A percentile compares a stretch with the other conserved stretches of the same genome.
These are phyloP conservation scores for Acanthurus leucopareius DNA, from an alignment of 2,797 vertebrate genomes.

Conservation along the genomic window DNA sequence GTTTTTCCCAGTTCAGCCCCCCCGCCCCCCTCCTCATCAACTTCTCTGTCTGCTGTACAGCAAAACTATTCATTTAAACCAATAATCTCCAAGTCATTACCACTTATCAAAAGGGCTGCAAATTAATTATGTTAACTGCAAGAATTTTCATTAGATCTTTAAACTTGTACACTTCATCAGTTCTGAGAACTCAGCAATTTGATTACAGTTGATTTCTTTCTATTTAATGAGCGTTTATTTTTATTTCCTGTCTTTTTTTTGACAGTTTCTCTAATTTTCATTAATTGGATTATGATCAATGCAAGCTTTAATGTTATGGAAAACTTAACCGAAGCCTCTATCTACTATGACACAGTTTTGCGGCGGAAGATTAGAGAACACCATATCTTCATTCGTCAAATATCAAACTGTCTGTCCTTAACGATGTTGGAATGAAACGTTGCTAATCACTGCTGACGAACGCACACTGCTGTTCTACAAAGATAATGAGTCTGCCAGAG, in stretches of 20 bases:
- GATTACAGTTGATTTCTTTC: constrained; percentile 84
- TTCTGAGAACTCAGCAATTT: constrained; percentile 83
- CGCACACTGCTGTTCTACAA: constrained; percentile 76
- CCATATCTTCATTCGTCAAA: constrained; percentile 80
- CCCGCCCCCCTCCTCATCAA: constrained; percentile 52
- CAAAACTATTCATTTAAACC: constrained; percentile 84
- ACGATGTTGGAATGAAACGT: constrained; percentile 78
- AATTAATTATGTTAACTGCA: constrained; percentile 86
- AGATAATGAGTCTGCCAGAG: constrained; percentile 83
- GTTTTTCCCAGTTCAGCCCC: constrained; percentile 52
- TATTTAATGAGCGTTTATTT: constrained; percentile 81
- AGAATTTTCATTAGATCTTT: constrained; percentile 84
- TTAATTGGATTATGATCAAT: constrained; percentile 88
- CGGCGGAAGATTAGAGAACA: constrained; percentile 77
- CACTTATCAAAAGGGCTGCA: constrained; percentile 83
- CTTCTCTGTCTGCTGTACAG: constrained; percentile 70
- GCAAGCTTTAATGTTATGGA: constrained; percentile 81
- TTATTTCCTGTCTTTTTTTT: constrained; percentile 41
- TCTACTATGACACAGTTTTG: constrained; percentile 80
- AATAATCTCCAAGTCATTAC: constrained; percentile 86
- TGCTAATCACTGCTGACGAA: constrained; percentile 83
- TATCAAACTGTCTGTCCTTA: constrained; percentile 81
- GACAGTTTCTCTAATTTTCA: constrained; percentile 51
- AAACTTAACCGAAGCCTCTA: constrained; percentile 75
- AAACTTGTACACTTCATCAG: constrained; percentile 82